Evolutionary conservation across 1,140 invertebrate genomes (phyloP).

Genomic region (Drosophila varians): DNA sequence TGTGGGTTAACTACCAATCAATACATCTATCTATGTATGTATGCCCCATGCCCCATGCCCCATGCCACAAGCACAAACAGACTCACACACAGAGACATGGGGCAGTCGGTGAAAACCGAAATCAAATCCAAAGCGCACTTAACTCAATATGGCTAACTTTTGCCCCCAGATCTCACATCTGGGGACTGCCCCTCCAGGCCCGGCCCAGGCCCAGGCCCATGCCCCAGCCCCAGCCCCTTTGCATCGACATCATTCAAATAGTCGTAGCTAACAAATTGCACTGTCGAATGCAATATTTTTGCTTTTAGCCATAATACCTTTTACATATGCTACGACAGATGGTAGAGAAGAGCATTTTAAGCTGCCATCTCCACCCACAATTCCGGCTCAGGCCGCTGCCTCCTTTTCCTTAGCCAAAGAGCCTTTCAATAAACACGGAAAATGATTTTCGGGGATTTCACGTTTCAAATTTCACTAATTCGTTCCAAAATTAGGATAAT

Average conservation of each 20-base stretch:
- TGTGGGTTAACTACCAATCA: conserved; percentile 52
- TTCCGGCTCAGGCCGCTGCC: conserved; percentile 4
- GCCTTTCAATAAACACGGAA: conserved; percentile 1
- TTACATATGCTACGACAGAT: conserved; percentile 77
- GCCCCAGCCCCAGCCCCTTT: background rate
- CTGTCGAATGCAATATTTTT: conserved; percentile 82
- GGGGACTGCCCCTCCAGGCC: background rate
- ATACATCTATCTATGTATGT: background rate
- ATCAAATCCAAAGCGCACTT: conserved; percentile 56
- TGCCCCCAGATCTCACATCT: conserved; percentile 16
- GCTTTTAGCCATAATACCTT: conserved; percentile 82
- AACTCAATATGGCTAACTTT: conserved; percentile 52
- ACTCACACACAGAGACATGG: background rate
- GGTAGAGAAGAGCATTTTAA: conserved; percentile 60
- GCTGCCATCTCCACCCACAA: conserved; percentile 44
- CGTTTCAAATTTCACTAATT: background rate
- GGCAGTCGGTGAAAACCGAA: conserved; percentile 33
- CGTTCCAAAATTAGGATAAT: no score
- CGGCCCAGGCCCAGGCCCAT: background rate
- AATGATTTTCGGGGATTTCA: background rate
- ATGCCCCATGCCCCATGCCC: conserved; percentile 3
- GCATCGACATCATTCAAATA: conserved; percentile 74
- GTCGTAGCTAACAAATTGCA: conserved; percentile 76
- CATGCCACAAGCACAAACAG: background rate
- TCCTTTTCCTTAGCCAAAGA: background rate